Percentiles rank a stretch among this genome's conserved stretches.
Evolutionary conservation across 2,888 invertebrate species (phyloP).

Genomic region (Drosophila robusta): DNA sequence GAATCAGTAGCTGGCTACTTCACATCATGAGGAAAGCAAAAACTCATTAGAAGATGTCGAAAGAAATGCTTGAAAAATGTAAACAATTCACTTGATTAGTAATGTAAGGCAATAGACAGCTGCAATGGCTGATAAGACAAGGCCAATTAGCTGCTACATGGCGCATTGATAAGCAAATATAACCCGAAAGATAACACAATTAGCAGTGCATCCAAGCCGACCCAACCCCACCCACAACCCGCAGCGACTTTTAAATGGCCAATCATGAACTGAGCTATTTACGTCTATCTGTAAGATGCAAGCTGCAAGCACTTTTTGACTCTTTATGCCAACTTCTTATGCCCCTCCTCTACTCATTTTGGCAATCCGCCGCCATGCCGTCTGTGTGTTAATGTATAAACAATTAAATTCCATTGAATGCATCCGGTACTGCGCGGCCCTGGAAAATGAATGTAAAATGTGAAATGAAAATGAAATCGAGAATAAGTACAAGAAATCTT

Average conservation of each 20-base stretch:
- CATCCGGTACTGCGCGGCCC: slow-evolving; percentile 61
- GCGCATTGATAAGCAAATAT: slow-evolving; percentile 54
- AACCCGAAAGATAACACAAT: slow-evolving; percentile 37
- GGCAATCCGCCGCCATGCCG: slow-evolving; percentile 35
- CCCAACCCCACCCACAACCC: not conserved
- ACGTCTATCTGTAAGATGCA: slow-evolving; percentile 16
- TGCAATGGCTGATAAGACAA: slow-evolving; percentile 70
- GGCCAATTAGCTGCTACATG: slow-evolving; percentile 69
- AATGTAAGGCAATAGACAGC: slow-evolving; percentile 57
- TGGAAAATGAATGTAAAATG: slow-evolving; percentile 43
- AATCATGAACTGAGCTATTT: slow-evolving; percentile 12
- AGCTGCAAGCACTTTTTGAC: slow-evolving; percentile 5
- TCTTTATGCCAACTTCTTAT: slow-evolving; percentile 1
- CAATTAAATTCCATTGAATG: slow-evolving; percentile 59
- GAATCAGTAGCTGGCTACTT: slow-evolving; percentile 40
- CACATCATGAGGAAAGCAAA: slow-evolving; percentile 17
- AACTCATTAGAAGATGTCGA: slow-evolving; percentile 71
- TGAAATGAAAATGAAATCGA: slow-evolving; percentile 26
- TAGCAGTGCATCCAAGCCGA: not conserved
- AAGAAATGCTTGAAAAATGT: slow-evolving; percentile 53
- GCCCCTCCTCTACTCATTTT: slow-evolving; percentile 4
- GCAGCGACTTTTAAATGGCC: not conserved
- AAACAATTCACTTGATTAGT: slow-evolving; percentile 74
- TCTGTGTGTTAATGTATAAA: slow-evolving; percentile 53
- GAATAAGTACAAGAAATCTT: slow-evolving; percentile 24